These are phyloP conservation scores for Plectropomus leopardus DNA, from an alignment of 2,113 vertebrate species.

Conservation along the genomic window DNA sequence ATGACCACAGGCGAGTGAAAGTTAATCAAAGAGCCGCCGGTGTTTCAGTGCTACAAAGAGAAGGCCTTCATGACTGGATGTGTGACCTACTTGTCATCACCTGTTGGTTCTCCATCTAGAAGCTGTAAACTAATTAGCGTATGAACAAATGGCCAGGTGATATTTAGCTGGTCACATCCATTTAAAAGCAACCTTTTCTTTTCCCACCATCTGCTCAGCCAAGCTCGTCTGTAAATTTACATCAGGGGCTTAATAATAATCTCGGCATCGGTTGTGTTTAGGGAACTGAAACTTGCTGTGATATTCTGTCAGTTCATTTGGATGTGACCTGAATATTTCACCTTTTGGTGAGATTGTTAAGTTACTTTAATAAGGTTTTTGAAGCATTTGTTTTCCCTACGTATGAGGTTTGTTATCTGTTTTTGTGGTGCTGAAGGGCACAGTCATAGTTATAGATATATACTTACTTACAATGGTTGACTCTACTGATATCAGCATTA, in stretches of 20 bases:
- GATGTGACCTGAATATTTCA: neutral
- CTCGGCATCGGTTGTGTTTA: neutral
- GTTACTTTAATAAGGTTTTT: neutral
- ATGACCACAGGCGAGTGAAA: neutral
- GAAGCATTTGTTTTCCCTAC: neutral
- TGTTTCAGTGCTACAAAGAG: slow-evolving; percentile 24
- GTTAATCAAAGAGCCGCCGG: neutral
- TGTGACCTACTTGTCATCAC: slow-evolving; percentile 19
- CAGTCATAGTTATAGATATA: neutral
- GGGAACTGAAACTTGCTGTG: neutral
- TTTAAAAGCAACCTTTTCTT: slow-evolving; percentile 11
- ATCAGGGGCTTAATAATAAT: neutral
- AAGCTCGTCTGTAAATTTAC: slow-evolving; percentile 33
- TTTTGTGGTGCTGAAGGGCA: neutral
- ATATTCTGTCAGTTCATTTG: neutral
- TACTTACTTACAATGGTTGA: neutral
- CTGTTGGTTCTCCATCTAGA: neutral
- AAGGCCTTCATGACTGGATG: slow-evolving; percentile 2
- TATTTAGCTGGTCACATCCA: neutral
- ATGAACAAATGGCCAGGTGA: slow-evolving; percentile 33
- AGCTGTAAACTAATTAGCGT: slow-evolving; percentile 54
- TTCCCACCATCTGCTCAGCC: slow-evolving; percentile 11
- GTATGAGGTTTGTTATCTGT: neutral
- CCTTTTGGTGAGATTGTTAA: neutral
- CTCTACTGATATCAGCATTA: neutral